Evolutionary conservation across 2,888 invertebrate genomes (phyloP).

Genomic region (Palloptera scutellata): DNA sequence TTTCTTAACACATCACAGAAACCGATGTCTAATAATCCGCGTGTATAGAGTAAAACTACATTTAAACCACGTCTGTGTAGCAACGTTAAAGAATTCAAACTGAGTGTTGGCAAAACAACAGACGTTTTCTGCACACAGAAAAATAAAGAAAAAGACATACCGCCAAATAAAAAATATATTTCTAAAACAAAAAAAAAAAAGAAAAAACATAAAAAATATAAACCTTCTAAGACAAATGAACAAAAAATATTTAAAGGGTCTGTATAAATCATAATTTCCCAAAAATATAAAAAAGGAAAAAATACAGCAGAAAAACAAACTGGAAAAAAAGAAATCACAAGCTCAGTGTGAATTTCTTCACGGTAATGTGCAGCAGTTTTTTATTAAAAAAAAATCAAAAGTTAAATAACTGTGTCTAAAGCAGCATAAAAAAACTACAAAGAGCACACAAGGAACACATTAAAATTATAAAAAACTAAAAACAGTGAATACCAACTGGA

Average conservation of each 20-base stretch:
- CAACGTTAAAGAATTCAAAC: conserved; percentile 55
- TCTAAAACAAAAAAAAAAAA: conserved; percentile 30
- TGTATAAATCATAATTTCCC: conserved; percentile 60
- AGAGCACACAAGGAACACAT: background rate
- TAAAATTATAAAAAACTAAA: background rate
- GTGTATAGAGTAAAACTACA: conserved; percentile 19
- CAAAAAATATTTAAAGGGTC: conserved; percentile 50
- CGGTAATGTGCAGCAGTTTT: conserved; percentile 18
- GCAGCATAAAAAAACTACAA: background rate
- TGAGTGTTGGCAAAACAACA: conserved; percentile 62
- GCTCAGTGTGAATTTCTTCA: conserved; percentile 11
- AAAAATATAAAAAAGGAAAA: conserved; percentile 42
- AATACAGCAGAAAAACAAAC: conserved; percentile 4
- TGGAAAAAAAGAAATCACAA: conserved; percentile 5
- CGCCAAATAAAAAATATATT: conserved; percentile 36
- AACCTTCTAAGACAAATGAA: conserved; percentile 22
- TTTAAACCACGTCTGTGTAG: conserved; percentile 50
- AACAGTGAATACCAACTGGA: background rate
- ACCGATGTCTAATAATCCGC: background rate
- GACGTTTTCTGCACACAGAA: conserved; percentile 40
- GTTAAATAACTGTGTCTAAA: background rate
- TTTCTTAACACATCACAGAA: too few relatives aligned
- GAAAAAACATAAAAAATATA: conserved; percentile 34
- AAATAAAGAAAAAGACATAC: conserved; percentile 30
- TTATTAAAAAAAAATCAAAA: background rate